Conservation (phyloP, 2,888 invertebrate genomes). For the Cheilosia urbana region DNA sequence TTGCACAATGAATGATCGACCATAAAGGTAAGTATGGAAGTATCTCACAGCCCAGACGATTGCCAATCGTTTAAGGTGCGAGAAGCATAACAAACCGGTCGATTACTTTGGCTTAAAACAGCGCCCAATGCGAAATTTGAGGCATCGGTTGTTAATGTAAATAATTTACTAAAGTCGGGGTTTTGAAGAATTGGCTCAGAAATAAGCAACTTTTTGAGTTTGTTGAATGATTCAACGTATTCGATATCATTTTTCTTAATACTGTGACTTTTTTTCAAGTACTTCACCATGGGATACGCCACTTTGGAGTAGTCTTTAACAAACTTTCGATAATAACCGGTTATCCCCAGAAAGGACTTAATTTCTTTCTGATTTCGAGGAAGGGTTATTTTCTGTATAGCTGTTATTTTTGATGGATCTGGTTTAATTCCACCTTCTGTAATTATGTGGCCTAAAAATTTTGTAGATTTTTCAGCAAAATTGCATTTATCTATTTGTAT, state of each 20-base stretch:
- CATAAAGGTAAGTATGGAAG: no score
- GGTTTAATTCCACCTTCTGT: no score
- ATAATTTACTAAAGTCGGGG: constrained; percentile 66
- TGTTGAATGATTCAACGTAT: constrained; percentile 34
- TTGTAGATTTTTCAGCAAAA: no score
- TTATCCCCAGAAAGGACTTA: constrained; percentile 76
- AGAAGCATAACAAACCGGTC: no score
- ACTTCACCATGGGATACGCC: constrained; percentile 47
- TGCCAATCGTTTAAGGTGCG: no score
- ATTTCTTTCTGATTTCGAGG: constrained; percentile 76
- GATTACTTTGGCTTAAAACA: constrained; percentile 43
- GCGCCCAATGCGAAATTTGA: no score
- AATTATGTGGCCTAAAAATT: no score
- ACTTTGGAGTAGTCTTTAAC: constrained; percentile 53
- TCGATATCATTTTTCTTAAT: constrained; percentile 25
- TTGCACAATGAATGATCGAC: no score
- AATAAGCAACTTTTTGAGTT: constrained; percentile 40
- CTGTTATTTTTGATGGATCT: no score
- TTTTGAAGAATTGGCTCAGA: constrained; percentile 52
- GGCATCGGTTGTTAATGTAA: constrained; percentile 58
- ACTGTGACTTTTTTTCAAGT: constrained; percentile 34
- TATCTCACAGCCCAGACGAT: no score
- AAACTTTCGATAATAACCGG: background rate
- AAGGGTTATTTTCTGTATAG: constrained; percentile 76
- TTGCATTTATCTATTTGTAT: no score